A percentile compares a stretch with the other conserved stretches of the same genome.
phyloP scores from a whole-genome alignment of 2,797 vertebrate genomes.

The Myotis daubentonii region DNA sequence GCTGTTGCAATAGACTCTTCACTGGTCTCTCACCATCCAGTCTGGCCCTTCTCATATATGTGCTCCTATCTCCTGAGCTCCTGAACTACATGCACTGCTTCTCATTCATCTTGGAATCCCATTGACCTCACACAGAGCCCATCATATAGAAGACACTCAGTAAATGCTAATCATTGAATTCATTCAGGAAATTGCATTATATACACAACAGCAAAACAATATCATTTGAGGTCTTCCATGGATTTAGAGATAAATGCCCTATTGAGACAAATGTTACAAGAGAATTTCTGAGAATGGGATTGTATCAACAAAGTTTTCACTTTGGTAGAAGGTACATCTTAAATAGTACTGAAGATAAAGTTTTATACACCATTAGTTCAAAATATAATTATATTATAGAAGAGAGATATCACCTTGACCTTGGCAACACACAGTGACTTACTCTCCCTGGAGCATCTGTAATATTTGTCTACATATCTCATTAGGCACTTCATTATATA shows the following conservation, averaged over 20 bases:
- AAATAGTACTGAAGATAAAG: neutral
- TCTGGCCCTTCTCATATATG: neutral
- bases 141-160: neutral
- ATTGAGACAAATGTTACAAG: neutral
- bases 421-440: neutral
- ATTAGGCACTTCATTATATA: neutral
- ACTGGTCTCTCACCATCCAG: neutral
- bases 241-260: neutral
- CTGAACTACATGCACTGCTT: neutral
- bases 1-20: neutral
- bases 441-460: neutral
- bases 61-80: neutral
- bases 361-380: neutral
- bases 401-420: neutral
- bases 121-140: neutral
- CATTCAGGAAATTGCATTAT: neutral
- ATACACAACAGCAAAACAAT: neutral
- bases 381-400: neutral
- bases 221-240: neutral
- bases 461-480: neutral
- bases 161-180: neutral
- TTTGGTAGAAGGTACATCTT: neutral
- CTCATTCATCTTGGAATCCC: neutral
- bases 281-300: neutral
- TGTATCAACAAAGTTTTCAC: conserved; percentile 26